These are phyloP conservation scores for Quiscalus mexicanus DNA, from an alignment of 2,113 vertebrate species.

Conservation along the genomic window DNA sequence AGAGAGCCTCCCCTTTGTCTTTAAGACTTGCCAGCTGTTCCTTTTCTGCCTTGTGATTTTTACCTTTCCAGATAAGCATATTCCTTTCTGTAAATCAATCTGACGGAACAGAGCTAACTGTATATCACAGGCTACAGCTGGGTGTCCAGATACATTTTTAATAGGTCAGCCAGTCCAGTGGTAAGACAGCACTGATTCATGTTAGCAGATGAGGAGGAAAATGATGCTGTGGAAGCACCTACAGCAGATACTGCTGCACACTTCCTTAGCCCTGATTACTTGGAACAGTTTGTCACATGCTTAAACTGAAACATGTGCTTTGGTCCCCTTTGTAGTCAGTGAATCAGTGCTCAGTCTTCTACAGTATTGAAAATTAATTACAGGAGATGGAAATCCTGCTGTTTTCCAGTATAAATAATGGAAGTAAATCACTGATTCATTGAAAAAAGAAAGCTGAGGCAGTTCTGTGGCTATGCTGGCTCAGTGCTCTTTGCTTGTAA, in stretches of 20 bases:
- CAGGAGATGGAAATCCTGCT: background rate
- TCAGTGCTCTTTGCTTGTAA: background rate
- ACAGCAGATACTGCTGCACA: background rate
- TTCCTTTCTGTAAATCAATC: conserved; percentile 22
- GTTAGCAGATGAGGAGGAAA: background rate
- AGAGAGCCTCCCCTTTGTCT: conserved; percentile 47
- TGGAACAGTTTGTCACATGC: background rate
- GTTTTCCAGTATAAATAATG: background rate
- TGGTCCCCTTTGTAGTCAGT: background rate
- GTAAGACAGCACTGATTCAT: conserved; percentile 4
- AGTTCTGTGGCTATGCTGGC: background rate
- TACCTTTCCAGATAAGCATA: conserved; percentile 50
- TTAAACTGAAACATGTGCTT: background rate
- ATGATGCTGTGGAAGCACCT: background rate
- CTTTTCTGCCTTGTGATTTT: conserved; percentile 27
- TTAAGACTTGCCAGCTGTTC: conserved; percentile 44
- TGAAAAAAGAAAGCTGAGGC: background rate
- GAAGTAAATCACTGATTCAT: background rate
- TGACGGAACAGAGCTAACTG: background rate
- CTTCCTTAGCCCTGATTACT: background rate
- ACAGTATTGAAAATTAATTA: background rate
- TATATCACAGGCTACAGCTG: conserved; percentile 36
- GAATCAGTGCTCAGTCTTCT: background rate
- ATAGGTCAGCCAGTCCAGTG: conserved; percentile 14
- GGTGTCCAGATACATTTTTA: conserved; percentile 50